Evolutionary conservation across 2,888 invertebrate species (phyloP).

Genomic region (Acanthosepion esculentum): DNA sequence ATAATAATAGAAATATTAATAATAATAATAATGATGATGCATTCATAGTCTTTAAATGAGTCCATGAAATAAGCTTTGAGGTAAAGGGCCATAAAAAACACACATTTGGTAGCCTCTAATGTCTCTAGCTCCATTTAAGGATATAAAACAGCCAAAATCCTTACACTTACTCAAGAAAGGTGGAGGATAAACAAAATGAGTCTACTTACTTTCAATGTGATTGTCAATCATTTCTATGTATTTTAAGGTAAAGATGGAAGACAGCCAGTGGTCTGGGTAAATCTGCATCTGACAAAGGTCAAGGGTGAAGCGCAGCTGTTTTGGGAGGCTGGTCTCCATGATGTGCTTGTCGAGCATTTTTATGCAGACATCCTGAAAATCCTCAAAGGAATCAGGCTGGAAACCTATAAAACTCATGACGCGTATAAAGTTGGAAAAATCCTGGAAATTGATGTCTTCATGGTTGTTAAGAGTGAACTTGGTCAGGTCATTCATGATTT

Average conservation of each 20-base stretch:
- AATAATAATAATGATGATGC: too few species aligned
- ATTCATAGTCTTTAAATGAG: too few species aligned
- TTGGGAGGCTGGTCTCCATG: conserved; percentile 46
- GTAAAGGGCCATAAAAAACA: too few species aligned
- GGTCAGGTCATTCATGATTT: conserved; percentile 53
- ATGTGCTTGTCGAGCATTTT: conserved; percentile 47
- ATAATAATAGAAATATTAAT: too few species aligned
- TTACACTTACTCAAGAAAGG: not conserved
- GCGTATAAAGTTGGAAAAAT: conserved; percentile 40
- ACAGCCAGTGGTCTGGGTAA: conserved; percentile 55
- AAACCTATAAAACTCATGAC: conserved; percentile 52
- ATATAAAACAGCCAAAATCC: too few species aligned
- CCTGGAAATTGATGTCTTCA: conserved; percentile 35
- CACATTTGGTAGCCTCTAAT: too few species aligned
- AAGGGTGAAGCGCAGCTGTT: conserved; percentile 50
- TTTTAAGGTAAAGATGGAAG: conserved; percentile 56
- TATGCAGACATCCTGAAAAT: conserved; percentile 50
- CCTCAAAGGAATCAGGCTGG: conserved; percentile 52
- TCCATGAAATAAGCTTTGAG: too few species aligned
- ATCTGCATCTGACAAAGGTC: conserved; percentile 55
- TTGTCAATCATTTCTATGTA: conserved; percentile 56
- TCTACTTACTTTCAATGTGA: conserved; percentile 54
- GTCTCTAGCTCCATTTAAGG: too few species aligned
- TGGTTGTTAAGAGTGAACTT: conserved; percentile 48
- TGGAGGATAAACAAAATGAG: not conserved